Percentiles rank a stretch among this genome's conserved stretches.
These are phyloP conservation scores for Calyptommatus sinebrachiatus DNA, from an alignment of 2,113 vertebrate genomes.

Conservation along the genomic window DNA sequence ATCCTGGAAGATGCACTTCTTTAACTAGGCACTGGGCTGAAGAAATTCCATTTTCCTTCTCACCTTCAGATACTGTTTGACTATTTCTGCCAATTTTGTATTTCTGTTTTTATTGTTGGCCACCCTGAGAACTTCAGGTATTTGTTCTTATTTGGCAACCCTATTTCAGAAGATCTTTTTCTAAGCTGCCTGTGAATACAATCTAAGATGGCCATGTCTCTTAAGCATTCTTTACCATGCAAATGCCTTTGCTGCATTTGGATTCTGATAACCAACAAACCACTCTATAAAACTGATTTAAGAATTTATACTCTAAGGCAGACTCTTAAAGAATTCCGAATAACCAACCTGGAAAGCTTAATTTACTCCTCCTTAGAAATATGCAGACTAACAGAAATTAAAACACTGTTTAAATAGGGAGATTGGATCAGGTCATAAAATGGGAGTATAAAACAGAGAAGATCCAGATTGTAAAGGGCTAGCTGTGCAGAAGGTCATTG, in stretches of 20 bases:
- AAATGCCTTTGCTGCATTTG: not conserved
- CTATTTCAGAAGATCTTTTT: too few species aligned
- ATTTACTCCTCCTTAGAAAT: conserved; percentile 11
- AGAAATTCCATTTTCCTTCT: too few species aligned
- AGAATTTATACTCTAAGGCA: not conserved
- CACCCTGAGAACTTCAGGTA: too few species aligned
- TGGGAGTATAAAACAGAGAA: not conserved
- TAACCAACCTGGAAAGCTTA: not conserved
- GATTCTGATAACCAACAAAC: not conserved
- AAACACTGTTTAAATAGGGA: not conserved
- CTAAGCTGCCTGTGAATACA: too few species aligned
- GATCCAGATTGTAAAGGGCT: not conserved
- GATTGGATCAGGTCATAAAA: not conserved
- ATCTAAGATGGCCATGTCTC: too few species aligned
- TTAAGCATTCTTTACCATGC: too few species aligned
- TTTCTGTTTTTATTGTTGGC: too few species aligned
- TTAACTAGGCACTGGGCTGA: too few species aligned
- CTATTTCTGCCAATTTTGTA: too few species aligned
- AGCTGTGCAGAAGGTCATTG: not conserved
- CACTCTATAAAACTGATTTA: not conserved
- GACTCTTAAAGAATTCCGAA: not conserved
- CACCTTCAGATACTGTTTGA: too few species aligned
- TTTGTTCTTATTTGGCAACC: too few species aligned
- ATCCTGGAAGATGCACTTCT: too few species aligned
- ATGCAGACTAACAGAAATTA: conserved; percentile 11